Evolutionary conservation across 2,113 vertebrate species (phyloP), one percentile per base, ranked within the genome.

Genomic region (Cyprinodon variegatus): DNA sequence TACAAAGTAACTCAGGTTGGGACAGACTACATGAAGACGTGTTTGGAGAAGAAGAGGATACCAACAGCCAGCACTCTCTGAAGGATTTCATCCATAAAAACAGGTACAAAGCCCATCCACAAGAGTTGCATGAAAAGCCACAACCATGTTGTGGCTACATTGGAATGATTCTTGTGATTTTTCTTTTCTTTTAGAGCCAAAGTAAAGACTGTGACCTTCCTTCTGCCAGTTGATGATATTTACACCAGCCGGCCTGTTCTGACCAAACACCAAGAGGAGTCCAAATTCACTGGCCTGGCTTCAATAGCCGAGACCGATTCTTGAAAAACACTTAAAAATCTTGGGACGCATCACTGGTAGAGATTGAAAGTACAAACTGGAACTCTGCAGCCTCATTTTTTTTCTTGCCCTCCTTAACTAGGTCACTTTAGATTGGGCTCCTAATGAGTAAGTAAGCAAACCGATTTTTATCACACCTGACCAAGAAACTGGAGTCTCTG

Each of bases 191-290:
- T 60, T 72, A 99, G 98, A 89, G 83, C 92, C 76, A 99, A 97
- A 89, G 93, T 96, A 76, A 99, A 98, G 91, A 96, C 96, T 0
- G 96, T 99, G 70, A 96, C 95, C 11, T 99, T 99, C 89, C 95
- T 97, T 70, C 92, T 99, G 76, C 97, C 97, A 0, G 86, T 91
- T 90, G 95, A 96, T 39, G 89, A 89, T 78, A 95, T 92, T 86
- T 95, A 95, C 93, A 94, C 90, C 88, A 95, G 91, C 87, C 87
- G 84, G 29, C 92, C 94, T 4, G 91, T 83, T 65, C 61, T 93
- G 85, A 81, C 87, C 65, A 91, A 94, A 74, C 86, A 87, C 74
- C 88, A 89, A 74, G 80, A 90, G 82, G 93, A 93, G 86, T 84
- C 90, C 68, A 92, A 76, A 75, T 43, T 87, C 41, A 89, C 91